These are phyloP conservation scores for Nesogale talazaci DNA, from an alignment of 2,113 vertebrate genomes.

Conservation along the genomic window DNA sequence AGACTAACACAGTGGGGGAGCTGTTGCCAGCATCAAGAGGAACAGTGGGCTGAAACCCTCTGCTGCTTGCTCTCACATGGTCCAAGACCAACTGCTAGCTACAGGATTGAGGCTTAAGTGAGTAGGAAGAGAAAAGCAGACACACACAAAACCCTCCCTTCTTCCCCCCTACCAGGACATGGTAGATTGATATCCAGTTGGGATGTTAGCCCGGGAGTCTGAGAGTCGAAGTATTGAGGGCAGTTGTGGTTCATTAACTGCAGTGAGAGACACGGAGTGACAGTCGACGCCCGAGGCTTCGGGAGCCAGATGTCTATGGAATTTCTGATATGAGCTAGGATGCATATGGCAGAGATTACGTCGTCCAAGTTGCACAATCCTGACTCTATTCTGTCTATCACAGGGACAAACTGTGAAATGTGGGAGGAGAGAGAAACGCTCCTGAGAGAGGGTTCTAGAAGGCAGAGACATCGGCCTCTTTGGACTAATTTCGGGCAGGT, in stretches of 20 bases:
- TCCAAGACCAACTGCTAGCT: constrained; percentile 21
- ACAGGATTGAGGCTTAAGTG: constrained; percentile 16
- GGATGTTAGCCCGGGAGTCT: background rate
- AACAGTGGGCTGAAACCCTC: background rate
- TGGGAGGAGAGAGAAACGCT: background rate
- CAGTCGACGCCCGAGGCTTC: background rate
- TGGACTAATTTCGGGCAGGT: background rate
- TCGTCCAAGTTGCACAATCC: background rate
- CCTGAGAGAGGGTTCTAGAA: background rate
- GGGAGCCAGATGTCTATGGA: background rate
- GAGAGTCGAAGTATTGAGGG: constrained; percentile 54
- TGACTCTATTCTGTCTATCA: background rate
- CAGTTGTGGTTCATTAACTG: constrained; percentile 59
- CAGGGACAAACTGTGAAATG: background rate
- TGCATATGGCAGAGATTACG: background rate
- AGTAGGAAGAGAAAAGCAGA: background rate
- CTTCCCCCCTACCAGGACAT: constrained; percentile 43
- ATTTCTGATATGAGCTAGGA: constrained; percentile 30
- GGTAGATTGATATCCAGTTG: constrained; percentile 58
- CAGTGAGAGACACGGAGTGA: constrained; percentile 11
- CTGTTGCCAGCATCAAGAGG: constrained; percentile 16
- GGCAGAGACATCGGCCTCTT: background rate
- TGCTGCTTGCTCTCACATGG: constrained; percentile 13
- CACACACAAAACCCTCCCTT: constrained; percentile 59
- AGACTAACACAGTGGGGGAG: background rate